Conservation (phyloP, 2,888 invertebrate species). For the Yponomeuta cagnagella region DNA sequence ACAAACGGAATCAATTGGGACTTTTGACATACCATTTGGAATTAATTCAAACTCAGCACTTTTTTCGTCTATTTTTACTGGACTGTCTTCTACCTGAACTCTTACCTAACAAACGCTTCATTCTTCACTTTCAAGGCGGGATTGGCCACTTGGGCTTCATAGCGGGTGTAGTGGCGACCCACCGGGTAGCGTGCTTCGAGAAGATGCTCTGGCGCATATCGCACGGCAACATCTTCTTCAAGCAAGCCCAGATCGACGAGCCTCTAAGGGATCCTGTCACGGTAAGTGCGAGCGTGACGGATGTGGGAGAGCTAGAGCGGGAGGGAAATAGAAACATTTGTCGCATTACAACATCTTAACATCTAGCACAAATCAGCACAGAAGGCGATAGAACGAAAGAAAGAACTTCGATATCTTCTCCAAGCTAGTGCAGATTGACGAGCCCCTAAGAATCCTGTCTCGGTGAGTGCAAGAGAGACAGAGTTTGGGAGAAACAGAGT, state of each 20-base stretch:
- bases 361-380: too few relatives aligned
- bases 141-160: slow-evolving; percentile 65
- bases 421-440: slow-evolving; percentile 64
- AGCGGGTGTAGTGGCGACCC: slow-evolving; percentile 62
- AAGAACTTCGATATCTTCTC: slow-evolving; percentile 45
- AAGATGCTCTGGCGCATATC: slow-evolving; percentile 71
- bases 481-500: too few relatives aligned
- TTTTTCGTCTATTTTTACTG: too few relatives aligned
- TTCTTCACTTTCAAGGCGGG: slow-evolving; percentile 35
- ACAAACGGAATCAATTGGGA: too few relatives aligned
- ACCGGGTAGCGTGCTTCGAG: slow-evolving; percentile 60
- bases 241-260: slow-evolving; percentile 64
- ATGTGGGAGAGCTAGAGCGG: too few relatives aligned
- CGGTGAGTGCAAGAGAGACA: slow-evolving; percentile 38
- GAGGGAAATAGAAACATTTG: too few relatives aligned
- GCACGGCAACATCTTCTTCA: slow-evolving; percentile 69
- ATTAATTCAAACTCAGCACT: too few relatives aligned
- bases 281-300: slow-evolving; percentile 34
- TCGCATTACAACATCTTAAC: too few relatives aligned
- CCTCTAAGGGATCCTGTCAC: slow-evolving; percentile 62
- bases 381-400: too few relatives aligned
- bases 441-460: slow-evolving; percentile 59
- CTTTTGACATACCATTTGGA: too few relatives aligned
- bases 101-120: too few relatives aligned
- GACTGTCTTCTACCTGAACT: too few relatives aligned